Evolutionary conservation across 2,888 invertebrate genomes (phyloP).

Genomic region (Drosophila cracens): DNA sequence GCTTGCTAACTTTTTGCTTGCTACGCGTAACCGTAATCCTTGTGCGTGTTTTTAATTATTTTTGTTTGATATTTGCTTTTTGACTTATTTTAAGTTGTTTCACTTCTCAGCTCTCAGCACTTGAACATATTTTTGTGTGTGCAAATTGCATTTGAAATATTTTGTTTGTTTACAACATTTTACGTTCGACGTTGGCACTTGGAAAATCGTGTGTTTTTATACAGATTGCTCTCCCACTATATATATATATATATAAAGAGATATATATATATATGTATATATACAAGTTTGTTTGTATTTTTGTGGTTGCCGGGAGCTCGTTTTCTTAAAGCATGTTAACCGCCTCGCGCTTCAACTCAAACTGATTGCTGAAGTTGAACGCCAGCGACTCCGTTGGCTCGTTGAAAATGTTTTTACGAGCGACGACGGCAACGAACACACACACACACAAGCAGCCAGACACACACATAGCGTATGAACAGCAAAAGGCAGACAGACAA

Average conservation of each 20-base stretch:
- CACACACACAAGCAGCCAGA: constrained; percentile 24
- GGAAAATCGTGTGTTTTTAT: constrained; percentile 11
- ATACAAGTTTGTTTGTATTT: neutral
- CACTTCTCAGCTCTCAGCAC: constrained; percentile 30
- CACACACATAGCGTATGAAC: constrained; percentile 15
- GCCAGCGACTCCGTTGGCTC: constrained; percentile 83
- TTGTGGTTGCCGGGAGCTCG: constrained; percentile 74
- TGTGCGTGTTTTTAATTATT: constrained; percentile 17
- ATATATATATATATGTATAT: neutral
- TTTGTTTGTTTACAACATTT: constrained; percentile 18
- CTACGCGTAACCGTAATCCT: constrained; percentile 68
- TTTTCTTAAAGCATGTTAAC: constrained; percentile 84
- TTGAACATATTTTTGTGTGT: constrained; percentile 26
- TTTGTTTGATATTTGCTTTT: constrained; percentile 10
- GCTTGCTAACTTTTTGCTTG: neutral
- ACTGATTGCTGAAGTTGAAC: constrained; percentile 84
- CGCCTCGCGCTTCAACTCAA: constrained; percentile 85
- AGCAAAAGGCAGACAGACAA: constrained; percentile 65
- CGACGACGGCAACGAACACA: constrained; percentile 61
- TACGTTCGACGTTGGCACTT: constrained; percentile 50
- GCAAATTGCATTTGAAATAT: constrained; percentile 6
- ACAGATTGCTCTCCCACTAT: constrained; percentile 20
- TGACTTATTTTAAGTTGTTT: constrained; percentile 18
- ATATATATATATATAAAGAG: neutral
- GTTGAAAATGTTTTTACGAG: constrained; percentile 79